phyloP scores from a whole-genome alignment of 2,113 vertebrate genomes.

The Cairina moschata region DNA sequence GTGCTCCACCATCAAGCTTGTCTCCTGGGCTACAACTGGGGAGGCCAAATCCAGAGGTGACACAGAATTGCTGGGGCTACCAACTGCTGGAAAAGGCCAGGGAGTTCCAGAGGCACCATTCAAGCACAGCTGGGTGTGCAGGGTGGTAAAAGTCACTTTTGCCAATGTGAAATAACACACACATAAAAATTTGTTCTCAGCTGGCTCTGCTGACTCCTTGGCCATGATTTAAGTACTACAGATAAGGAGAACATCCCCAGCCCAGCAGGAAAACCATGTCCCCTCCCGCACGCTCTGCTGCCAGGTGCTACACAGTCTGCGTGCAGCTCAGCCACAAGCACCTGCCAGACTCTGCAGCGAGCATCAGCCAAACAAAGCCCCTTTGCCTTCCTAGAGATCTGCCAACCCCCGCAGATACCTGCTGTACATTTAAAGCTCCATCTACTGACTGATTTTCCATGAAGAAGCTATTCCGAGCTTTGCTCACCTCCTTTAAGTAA shows the following conservation, averaged over 20 bases:
- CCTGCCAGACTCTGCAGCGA: neutral
- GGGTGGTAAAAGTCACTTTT: neutral
- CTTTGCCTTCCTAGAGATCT: neutral
- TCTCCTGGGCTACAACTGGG: rapidly evolving
- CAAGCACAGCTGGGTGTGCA: neutral
- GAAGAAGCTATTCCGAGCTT: neutral
- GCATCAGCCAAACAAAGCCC: neutral
- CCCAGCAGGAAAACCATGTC: neutral
- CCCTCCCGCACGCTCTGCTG: neutral
- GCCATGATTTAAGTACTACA: neutral
- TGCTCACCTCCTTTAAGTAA: neutral
- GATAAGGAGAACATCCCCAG: neutral
- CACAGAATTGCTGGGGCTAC: neutral
- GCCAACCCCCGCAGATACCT: neutral
- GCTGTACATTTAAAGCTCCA: neutral
- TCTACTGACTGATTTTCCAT: neutral
- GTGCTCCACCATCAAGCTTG: neutral
- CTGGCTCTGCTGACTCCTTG: neutral
- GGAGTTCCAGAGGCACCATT: neutral
- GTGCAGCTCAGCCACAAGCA: neutral
- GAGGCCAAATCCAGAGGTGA: neutral
- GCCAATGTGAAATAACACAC: neutral
- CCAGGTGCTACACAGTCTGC: neutral
- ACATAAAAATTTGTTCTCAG: neutral
- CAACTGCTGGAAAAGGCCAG: neutral